phyloP scores from a whole-genome alignment of 2,888 invertebrate genomes.

The Eupsilia transversa region DNA sequence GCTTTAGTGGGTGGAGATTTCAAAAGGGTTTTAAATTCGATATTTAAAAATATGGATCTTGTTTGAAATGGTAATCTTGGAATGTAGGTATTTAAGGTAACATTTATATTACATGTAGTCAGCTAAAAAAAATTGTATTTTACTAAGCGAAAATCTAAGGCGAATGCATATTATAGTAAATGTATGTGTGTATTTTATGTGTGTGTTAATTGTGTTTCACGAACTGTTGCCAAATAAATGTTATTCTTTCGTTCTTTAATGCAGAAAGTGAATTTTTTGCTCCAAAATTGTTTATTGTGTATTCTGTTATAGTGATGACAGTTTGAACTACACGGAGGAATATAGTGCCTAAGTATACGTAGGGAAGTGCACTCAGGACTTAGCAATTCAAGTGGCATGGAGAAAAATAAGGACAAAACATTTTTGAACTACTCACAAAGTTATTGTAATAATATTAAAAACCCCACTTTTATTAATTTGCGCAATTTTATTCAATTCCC shows the following conservation, averaged over 20 bases:
- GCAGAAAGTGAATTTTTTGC: background rate
- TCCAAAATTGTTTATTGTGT: too few species aligned
- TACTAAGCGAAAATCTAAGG: background rate
- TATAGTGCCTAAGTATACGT: background rate
- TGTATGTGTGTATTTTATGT: background rate
- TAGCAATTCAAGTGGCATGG: background rate
- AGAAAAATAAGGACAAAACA: background rate
- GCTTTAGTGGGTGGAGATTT: constrained; percentile 52
- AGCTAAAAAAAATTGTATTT: background rate
- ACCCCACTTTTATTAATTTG: constrained; percentile 19
- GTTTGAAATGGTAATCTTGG: too few species aligned
- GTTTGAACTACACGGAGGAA: too few species aligned
- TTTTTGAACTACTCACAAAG: background rate
- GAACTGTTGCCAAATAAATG: background rate
- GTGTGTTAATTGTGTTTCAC: background rate
- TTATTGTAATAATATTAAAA: background rate
- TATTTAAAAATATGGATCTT: background rate
- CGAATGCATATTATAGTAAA: background rate
- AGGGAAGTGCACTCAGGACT: background rate
- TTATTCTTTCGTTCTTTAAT: background rate
- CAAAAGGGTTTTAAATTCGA: constrained; percentile 10
- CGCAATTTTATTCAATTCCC: background rate
- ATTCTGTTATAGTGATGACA: background rate
- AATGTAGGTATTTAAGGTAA: too few species aligned
- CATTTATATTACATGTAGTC: too few species aligned